Base-by-base conservation (phyloP, 64 coral and sea anemone genomes). In the Platygyra sinensis region DNA sequence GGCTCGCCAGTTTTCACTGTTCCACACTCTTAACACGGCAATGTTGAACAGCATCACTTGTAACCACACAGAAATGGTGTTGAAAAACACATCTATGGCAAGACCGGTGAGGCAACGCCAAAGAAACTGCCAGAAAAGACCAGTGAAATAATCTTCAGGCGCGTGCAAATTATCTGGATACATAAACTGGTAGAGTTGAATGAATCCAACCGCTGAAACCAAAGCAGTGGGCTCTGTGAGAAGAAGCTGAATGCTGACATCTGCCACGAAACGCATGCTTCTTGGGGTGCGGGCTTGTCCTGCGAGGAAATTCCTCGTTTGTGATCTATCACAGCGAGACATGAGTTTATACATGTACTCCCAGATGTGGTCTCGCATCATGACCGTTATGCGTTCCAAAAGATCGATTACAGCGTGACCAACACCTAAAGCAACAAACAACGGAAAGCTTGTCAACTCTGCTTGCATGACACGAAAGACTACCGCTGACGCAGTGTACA, bases 311-410 rank as follows among this genome's bases (percentile, higher is more conserved):
- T 42, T 77, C 16, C 83, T 46, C 17, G 61, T 36, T 73, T 69
- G 54, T 9, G 75, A 18, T 86, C 82, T n/a, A 39, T 51, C 76
- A 86, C 72, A 74, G 22, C 88, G 83, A 8, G 28, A 42, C 0
- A 88, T 52, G 14, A 73, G 29, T 8, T 79, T 77, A 81, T 88
- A 95, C 19, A 91, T 78, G 36, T 78, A 91, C 18, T 95, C 84
- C 89, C 86, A 95, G 52, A 88, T 81, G 77, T 91, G 72, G 55
- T 95, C 94, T 87, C 94, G 89, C 94, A 95, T 91, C 11, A 89
- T 95, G 42, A 95, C 79, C 9, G 94, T 95, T 39, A 88, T 42
- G 24, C 94, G 61, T 60, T 95, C 94, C 15, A 95, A 18, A 14
- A 95, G 85, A 75, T 95, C 93, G 64, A 95, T 77, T 22, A 91